Evolutionary conservation across 2,797 vertebrate genomes (phyloP).

Genomic region (Sarcoramphus papa): DNA sequence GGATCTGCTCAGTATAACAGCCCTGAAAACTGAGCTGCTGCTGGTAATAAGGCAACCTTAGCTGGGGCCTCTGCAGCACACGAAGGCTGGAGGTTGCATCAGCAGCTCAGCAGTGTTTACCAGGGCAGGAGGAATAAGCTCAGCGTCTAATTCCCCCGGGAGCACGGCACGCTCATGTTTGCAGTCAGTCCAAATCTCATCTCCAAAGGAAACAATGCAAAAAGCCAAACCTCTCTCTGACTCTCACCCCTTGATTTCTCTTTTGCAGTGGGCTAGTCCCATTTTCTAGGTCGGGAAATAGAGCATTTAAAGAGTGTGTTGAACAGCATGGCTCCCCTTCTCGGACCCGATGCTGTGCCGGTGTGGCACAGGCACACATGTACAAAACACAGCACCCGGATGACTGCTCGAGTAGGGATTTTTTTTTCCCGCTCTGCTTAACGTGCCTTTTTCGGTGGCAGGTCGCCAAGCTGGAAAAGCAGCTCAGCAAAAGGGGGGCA

Average conservation of each 20-base stretch:
- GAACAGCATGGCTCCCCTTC: neutral
- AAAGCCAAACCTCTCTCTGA: neutral
- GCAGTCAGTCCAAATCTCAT: neutral
- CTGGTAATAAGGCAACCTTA: neutral
- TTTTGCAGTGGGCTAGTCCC: neutral
- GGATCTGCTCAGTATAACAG: neutral
- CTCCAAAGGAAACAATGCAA: neutral
- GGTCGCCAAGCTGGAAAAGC: neutral
- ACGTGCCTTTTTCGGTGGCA: neutral
- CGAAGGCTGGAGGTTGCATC: slow-evolving; percentile 24
- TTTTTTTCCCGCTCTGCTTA: neutral
- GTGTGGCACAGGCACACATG: rapidly evolving
- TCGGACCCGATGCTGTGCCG: rapidly evolving
- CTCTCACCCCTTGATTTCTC: neutral
- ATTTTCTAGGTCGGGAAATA: neutral
- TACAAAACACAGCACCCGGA: neutral
- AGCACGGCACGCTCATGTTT: neutral
- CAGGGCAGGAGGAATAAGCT: neutral
- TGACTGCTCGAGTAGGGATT: neutral
- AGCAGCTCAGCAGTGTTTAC: neutral
- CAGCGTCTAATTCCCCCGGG: neutral
- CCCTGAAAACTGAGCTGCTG: neutral
- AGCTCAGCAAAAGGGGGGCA: neutral
- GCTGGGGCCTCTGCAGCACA: neutral
- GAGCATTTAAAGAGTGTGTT: neutral